Percentiles rank a stretch among this genome's conserved stretches.
Conservation (phyloP, 2,888 invertebrate species). For the Sinhomidia bicolor region DNA sequence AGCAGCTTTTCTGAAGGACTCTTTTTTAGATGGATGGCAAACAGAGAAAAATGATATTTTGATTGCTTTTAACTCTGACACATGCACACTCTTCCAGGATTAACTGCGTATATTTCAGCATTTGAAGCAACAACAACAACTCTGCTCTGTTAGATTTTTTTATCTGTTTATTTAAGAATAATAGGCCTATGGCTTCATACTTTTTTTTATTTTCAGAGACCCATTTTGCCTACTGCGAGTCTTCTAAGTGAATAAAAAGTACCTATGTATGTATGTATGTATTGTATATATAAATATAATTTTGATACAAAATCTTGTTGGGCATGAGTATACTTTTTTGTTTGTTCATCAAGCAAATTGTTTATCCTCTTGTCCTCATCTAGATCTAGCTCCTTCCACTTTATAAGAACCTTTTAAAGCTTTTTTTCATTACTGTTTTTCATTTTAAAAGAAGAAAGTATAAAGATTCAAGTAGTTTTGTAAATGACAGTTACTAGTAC, state of each 20-base stretch:
- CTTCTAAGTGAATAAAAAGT: background rate
- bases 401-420: background rate
- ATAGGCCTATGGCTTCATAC: too few species aligned
- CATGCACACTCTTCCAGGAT: background rate
- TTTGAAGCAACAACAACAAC: background rate
- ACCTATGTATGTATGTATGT: too few species aligned
- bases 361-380: background rate
- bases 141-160: background rate
- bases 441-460: background rate
- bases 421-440: background rate
- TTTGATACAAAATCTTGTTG: too few species aligned
- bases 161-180: background rate
- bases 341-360: background rate
- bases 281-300: too few species aligned
- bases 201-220: too few species aligned
- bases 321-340: background rate
- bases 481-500: background rate
- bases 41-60: conserved; percentile 22
- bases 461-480: background rate
- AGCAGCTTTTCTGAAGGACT: background rate
- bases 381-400: background rate
- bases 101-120: background rate
- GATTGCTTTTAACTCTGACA: conserved; percentile 1
- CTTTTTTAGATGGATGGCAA: background rate
- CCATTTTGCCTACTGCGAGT: background rate